A percentile compares a stretch with the other conserved stretches of the same genome.
These are phyloP conservation scores for Microctonus hyperodae DNA, from an alignment of 2,888 invertebrate genomes.

Conservation along the genomic window DNA sequence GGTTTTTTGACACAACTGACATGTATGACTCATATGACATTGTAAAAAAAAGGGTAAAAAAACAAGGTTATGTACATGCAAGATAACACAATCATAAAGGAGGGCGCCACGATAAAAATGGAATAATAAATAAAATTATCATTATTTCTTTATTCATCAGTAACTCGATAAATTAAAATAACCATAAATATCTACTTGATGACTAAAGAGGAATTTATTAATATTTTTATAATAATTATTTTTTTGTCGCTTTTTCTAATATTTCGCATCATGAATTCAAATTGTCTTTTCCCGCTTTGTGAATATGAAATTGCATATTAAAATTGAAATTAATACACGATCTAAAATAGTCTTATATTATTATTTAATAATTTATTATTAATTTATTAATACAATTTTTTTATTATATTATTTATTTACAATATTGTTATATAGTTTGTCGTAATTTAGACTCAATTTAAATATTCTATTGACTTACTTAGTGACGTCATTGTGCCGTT, in stretches of 20 bases:
- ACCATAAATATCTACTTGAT: background rate
- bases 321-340: too few species aligned
- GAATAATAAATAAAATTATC: background rate
- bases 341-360: too few species aligned
- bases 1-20: background rate
- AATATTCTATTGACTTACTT: conserved; percentile 41
- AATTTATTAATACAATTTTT: background rate
- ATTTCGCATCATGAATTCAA: too few species aligned
- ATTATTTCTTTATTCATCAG: background rate
- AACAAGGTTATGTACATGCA: background rate
- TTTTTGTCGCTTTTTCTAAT: too few species aligned
- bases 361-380: background rate
- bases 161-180: background rate
- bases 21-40: background rate
- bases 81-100: background rate
- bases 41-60: background rate
- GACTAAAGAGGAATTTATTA: background rate
- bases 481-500: conserved; percentile 38
- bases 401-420: background rate
- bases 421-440: background rate
- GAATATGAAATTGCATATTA: too few species aligned
- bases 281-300: conserved; percentile 15
- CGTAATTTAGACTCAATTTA: conserved; percentile 13
- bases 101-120: background rate
- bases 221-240: background rate